phyloP scores from a whole-genome alignment of 2,888 invertebrate species.

The Cephus nigrinus region DNA sequence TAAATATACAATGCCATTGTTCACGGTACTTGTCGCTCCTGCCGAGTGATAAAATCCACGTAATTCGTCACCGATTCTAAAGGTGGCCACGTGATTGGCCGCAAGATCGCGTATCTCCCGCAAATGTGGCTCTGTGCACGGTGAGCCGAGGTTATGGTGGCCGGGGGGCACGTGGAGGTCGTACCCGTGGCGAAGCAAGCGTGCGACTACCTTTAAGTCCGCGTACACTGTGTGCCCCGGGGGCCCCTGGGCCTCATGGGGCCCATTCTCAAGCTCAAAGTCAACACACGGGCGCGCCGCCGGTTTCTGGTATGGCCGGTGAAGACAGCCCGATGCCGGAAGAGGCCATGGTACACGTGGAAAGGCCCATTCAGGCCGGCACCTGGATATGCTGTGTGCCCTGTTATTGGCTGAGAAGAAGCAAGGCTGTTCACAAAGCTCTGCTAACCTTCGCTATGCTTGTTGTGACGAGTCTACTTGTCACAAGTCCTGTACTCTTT shows the following conservation, averaged over 20 bases:
- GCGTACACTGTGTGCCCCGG: slow-evolving; percentile 48
- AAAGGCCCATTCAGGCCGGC: slow-evolving; percentile 52
- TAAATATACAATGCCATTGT: background rate
- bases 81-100: slow-evolving; percentile 17
- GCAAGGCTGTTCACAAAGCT: slow-evolving; percentile 72
- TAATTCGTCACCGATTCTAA: background rate
- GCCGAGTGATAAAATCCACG: background rate
- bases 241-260: slow-evolving; percentile 26
- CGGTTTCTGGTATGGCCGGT: slow-evolving; percentile 4
- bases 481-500: slow-evolving; percentile 72
- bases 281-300: slow-evolving; percentile 13
- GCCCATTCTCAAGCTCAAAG: slow-evolving; percentile 40
- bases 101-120: slow-evolving; percentile 45
- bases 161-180: slow-evolving; percentile 55
- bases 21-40: background rate
- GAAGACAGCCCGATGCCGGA: slow-evolving; percentile 36
- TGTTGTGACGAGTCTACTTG: slow-evolving; percentile 71
- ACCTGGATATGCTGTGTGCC: slow-evolving; percentile 73
- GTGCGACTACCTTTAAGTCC: slow-evolving; percentile 54
- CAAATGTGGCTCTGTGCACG: slow-evolving; percentile 65
- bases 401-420: slow-evolving; percentile 70
- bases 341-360: slow-evolving; percentile 59
- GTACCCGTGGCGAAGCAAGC: slow-evolving; percentile 44
- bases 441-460: slow-evolving; percentile 71
- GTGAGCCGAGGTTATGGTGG: slow-evolving; percentile 60